Evolutionary conservation across 2,113 vertebrate species (phyloP).

Genomic region (Cavia aperea): DNA sequence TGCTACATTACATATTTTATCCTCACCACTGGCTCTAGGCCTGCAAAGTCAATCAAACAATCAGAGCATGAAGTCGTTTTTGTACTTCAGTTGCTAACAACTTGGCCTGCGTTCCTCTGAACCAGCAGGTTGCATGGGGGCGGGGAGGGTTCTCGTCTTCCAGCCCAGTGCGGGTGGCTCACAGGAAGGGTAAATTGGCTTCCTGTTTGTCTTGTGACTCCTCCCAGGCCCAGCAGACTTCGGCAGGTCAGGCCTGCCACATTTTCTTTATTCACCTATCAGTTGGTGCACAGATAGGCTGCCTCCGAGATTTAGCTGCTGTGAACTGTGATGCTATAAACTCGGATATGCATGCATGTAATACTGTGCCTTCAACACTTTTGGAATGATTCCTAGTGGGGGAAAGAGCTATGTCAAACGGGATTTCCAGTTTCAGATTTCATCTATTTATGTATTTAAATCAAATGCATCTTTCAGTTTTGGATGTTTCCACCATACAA

Average conservation of each 20-base stretch:
- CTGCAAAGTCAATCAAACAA: no score
- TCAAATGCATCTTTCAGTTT: neutral
- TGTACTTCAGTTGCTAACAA: no score
- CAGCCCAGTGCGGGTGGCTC: no score
- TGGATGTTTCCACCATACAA: neutral
- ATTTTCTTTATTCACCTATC: neutral
- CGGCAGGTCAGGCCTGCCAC: neutral
- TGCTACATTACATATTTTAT: no score
- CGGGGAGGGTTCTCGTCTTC: no score
- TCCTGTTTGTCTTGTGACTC: no score
- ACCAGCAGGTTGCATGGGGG: no score
- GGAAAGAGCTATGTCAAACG: neutral
- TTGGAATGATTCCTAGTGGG: neutral
- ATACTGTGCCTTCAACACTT: neutral
- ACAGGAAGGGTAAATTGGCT: no score
- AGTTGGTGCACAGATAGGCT: neutral
- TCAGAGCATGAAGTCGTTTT: no score
- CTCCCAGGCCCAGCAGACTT: no score
- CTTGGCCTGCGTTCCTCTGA: no score
- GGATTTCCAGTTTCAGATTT: neutral
- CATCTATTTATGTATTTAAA: neutral
- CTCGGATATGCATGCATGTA: neutral
- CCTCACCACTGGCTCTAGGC: no score
- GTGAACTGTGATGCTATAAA: neutral
- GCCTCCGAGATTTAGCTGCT: neutral